phyloP scores from a whole-genome alignment of 2,888 invertebrate species.

The Drosophila crucigera region DNA sequence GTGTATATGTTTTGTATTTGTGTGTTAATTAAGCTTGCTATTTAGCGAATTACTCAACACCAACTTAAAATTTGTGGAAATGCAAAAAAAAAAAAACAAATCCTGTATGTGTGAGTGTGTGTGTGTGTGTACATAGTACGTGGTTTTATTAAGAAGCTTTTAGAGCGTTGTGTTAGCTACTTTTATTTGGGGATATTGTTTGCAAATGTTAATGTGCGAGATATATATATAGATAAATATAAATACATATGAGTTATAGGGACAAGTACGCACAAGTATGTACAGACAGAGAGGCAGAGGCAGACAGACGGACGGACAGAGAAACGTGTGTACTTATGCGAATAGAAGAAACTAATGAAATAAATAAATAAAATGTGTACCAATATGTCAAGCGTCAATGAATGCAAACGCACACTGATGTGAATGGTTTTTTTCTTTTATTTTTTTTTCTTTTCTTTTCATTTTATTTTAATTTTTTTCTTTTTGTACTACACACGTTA shows the following conservation, averaged over 20 bases:
- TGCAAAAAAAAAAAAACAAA: conserved; percentile 4
- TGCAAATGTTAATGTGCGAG: not conserved
- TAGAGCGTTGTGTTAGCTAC: not conserved
- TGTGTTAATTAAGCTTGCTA: conserved; percentile 11
- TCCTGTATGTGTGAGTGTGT: conserved; percentile 10
- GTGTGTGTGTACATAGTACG: conserved; percentile 9
- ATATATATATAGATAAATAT: not conserved
- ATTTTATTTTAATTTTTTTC: conserved; percentile 45
- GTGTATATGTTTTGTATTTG: not conserved
- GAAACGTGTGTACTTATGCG: conserved; percentile 6
- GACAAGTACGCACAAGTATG: not conserved
- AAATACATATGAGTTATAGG: not conserved
- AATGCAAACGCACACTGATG: conserved; percentile 75
- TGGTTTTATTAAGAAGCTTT: conserved; percentile 4
- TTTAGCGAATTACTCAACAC: conserved; percentile 17
- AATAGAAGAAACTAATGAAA: conserved; percentile 22
- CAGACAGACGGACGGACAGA: not conserved
- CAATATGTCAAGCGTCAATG: conserved; percentile 78
- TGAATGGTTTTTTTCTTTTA: conserved; percentile 40
- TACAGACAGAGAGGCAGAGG: not conserved
- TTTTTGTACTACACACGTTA: conserved; percentile 72
- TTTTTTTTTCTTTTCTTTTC: conserved; percentile 36
- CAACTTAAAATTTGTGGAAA: conserved; percentile 34
- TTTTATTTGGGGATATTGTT: not conserved
- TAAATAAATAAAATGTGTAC: conserved; percentile 75